These are phyloP conservation scores for Philereme vetulata DNA, from an alignment of 2,888 invertebrate genomes.

Conservation along the genomic window DNA sequence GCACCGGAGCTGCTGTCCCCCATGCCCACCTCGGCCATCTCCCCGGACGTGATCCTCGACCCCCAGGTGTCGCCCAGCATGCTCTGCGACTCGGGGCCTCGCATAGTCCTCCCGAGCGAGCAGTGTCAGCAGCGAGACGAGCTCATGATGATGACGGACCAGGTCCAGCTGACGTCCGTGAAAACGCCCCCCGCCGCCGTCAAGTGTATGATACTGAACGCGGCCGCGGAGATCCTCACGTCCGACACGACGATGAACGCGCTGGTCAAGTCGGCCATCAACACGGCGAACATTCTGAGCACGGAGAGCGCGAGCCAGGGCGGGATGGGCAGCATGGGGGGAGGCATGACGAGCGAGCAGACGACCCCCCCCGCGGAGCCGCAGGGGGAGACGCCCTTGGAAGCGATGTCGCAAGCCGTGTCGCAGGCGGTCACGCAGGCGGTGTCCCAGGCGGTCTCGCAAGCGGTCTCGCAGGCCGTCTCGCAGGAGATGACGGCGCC, in stretches of 20 bases:
- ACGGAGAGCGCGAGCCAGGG: slow-evolving; percentile 59
- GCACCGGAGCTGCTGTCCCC: slow-evolving; percentile 61
- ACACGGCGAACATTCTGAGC: slow-evolving; percentile 75
- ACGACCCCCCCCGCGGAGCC: slow-evolving; percentile 59
- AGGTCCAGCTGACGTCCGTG: slow-evolving; percentile 68
- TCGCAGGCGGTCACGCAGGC: slow-evolving; percentile 78
- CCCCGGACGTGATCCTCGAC: slow-evolving; percentile 86
- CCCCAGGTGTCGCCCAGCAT: slow-evolving; percentile 84
- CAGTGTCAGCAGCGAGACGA: slow-evolving; percentile 55
- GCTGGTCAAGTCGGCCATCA: slow-evolving; percentile 80
- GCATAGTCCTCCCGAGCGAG: slow-evolving; percentile 51
- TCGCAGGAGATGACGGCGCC: slow-evolving; percentile 84
- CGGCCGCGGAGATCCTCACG: slow-evolving; percentile 88
- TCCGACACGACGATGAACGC: slow-evolving; percentile 85
- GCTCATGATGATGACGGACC: slow-evolving; percentile 70
- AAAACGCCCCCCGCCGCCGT: slow-evolving; percentile 85
- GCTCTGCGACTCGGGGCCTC: slow-evolving; percentile 65
- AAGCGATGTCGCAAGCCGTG: slow-evolving; percentile 80
- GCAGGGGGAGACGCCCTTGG: slow-evolving; percentile 65
- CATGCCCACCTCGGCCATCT: slow-evolving; percentile 63
- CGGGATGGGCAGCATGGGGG: slow-evolving; percentile 34
- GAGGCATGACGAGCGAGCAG: slow-evolving; percentile 50
- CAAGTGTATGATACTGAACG: slow-evolving; percentile 90
- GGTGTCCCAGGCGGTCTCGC: slow-evolving; percentile 76
- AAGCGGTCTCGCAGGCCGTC: slow-evolving; percentile 78